phyloP scores from a whole-genome alignment of 2,888 invertebrate genomes.

The Smittia aterrima region DNA sequence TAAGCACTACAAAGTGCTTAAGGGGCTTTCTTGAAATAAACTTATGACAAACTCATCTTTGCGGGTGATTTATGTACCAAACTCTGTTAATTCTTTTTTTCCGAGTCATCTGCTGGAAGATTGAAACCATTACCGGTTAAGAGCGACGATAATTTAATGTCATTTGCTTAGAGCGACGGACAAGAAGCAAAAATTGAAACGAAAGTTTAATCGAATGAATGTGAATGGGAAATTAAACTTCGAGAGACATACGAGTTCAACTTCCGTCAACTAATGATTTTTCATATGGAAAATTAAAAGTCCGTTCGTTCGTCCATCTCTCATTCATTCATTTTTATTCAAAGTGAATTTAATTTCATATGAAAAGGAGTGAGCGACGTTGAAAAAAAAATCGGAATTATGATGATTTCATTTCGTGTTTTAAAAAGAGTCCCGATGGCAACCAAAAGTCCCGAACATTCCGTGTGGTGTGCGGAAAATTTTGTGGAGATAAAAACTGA shows the following conservation, averaged over 20 bases:
- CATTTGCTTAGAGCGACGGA: background rate
- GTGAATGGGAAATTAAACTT: conserved; percentile 41
- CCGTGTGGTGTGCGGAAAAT: conserved; percentile 38
- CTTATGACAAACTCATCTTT: conserved; percentile 5
- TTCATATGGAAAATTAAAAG: conserved; percentile 33
- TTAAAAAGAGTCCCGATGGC: background rate
- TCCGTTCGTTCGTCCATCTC: background rate
- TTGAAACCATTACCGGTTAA: conserved; percentile 12
- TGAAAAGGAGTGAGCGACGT: background rate
- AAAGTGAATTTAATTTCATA: conserved; percentile 32
- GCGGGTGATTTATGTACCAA: conserved; percentile 11
- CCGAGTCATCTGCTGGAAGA: background rate
- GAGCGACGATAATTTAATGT: background rate
- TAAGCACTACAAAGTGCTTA: background rate
- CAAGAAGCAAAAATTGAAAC: background rate
- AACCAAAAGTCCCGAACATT: conserved; percentile 11
- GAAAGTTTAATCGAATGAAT: conserved; percentile 40
- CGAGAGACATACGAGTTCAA: conserved; percentile 27
- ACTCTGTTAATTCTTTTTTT: conserved; percentile 11
- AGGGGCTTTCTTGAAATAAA: conserved; percentile 27
- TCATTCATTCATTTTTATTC: conserved; percentile 8
- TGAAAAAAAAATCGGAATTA: conserved; percentile 21
- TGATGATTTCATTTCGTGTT: conserved; percentile 41
- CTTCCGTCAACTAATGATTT: conserved; percentile 42
- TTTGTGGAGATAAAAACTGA: conserved; percentile 40